A percentile compares a stretch with the other conserved stretches of the same genome.
Conservation (phyloP, 2,888 invertebrate genomes). For the Caenorhabditis drosophilae region DNA sequence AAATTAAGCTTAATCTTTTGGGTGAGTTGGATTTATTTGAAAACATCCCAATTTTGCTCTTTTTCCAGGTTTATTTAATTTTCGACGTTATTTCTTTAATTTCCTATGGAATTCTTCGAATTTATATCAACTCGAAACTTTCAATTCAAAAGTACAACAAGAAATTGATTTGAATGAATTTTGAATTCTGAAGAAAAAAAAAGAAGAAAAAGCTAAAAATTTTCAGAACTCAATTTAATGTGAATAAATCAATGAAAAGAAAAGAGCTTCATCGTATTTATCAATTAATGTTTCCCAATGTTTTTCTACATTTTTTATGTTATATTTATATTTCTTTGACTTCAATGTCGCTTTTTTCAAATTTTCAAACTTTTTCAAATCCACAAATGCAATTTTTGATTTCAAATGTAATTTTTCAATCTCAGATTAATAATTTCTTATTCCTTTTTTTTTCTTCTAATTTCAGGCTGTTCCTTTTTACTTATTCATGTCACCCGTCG, state of each 20-base stretch:
- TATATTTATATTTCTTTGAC: background rate
- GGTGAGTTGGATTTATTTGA: background rate
- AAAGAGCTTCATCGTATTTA: background rate
- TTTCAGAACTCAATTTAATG: background rate
- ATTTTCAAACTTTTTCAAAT: background rate
- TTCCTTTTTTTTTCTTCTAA: background rate
- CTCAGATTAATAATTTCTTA: background rate
- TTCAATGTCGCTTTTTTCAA: background rate
- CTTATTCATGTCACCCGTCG: background rate
- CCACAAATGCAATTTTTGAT: conserved; percentile 1
- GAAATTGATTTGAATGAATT: no score
- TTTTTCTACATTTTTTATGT: conserved; percentile 3
- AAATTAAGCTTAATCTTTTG: background rate
- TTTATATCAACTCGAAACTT: background rate
- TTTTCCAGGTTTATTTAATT: background rate
- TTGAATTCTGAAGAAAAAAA: no score
- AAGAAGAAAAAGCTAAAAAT: no score
- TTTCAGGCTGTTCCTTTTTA: conserved; percentile 1
- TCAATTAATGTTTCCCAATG: background rate
- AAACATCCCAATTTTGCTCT: background rate
- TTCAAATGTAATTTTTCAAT: background rate
- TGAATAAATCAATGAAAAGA: background rate
- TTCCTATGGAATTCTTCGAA: background rate
- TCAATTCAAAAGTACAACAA: no score
- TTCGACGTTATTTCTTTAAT: background rate